Evolutionary conservation across 2,797 vertebrate species (phyloP).

Genomic region (Varecia variegata): DNA sequence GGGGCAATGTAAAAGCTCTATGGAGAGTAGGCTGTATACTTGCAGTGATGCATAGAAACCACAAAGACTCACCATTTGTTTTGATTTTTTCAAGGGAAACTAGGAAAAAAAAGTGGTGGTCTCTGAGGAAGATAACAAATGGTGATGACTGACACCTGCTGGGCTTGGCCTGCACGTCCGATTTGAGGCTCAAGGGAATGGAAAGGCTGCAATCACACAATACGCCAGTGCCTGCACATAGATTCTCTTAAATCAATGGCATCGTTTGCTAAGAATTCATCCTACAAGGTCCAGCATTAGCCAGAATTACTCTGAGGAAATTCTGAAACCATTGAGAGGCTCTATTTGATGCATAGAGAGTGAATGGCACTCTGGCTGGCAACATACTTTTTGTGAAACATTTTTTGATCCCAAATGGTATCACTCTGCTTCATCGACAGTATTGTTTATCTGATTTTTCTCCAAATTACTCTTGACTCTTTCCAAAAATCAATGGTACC

Average conservation of each 20-base stretch:
- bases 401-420: not conserved
- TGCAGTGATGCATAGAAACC: not conserved
- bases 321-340: not conserved
- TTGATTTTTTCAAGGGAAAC: constrained; percentile 26
- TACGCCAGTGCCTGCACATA: no score
- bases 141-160: not conserved
- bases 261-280: not conserved
- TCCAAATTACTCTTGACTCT: constrained; percentile 2
- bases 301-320: not conserved
- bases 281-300: not conserved
- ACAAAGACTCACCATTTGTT: not conserved
- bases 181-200: not conserved
- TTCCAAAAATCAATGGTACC: not conserved
- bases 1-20: not conserved
- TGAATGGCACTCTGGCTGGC: not conserved
- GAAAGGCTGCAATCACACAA: not conserved
- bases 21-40: not conserved
- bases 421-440: not conserved
- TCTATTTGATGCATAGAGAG: not conserved
- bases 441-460: not conserved
- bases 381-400: not conserved
- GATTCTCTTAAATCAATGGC: not conserved
- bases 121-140: constrained; percentile 4
- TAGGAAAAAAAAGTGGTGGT: not conserved
- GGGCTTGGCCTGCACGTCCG: not conserved